Evolutionary conservation across 2,797 vertebrate species (phyloP).

Genomic region (Argyrosomus regius): DNA sequence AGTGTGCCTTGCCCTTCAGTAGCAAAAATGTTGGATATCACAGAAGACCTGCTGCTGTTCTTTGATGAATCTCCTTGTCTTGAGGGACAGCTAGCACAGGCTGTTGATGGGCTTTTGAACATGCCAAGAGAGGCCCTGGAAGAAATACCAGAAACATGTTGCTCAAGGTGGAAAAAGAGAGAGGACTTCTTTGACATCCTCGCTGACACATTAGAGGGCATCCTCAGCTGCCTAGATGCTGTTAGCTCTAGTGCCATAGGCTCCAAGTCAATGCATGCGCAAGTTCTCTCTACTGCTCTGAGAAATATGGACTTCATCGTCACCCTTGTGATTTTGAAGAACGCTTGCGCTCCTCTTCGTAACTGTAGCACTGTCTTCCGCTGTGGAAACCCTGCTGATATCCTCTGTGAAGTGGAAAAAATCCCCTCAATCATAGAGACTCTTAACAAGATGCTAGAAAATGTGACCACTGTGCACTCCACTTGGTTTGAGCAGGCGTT

Average conservation of each 20-base stretch:
- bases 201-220: constrained; percentile 91
- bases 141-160: constrained; percentile 89
- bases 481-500: constrained; percentile 97
- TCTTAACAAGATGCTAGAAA: constrained; percentile 92
- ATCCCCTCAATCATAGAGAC: constrained; percentile 91
- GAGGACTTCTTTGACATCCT: constrained; percentile 95
- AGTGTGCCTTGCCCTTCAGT: constrained; percentile 90
- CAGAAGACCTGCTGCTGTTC: constrained; percentile 92
- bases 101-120: constrained; percentile 87
- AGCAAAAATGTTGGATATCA: constrained; percentile 88
- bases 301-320: constrained; percentile 94
- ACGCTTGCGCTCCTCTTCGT: constrained; percentile 92
- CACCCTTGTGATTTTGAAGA: constrained; percentile 93
- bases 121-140: constrained; percentile 87
- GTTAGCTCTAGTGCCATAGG: constrained; percentile 85
- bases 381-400: constrained; percentile 94
- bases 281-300: constrained; percentile 89
- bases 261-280: constrained; percentile 86
- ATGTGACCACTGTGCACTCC: constrained; percentile 90
- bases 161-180: constrained; percentile 92
- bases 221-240: constrained; percentile 92
- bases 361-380: constrained; percentile 97
- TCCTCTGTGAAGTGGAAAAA: constrained; percentile 95
- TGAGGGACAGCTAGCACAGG: constrained; percentile 88
- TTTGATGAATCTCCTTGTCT: constrained; percentile 90